Base-by-base conservation (phyloP, 2,113 vertebrate genomes). In the Aphyosemion australe region DNA sequence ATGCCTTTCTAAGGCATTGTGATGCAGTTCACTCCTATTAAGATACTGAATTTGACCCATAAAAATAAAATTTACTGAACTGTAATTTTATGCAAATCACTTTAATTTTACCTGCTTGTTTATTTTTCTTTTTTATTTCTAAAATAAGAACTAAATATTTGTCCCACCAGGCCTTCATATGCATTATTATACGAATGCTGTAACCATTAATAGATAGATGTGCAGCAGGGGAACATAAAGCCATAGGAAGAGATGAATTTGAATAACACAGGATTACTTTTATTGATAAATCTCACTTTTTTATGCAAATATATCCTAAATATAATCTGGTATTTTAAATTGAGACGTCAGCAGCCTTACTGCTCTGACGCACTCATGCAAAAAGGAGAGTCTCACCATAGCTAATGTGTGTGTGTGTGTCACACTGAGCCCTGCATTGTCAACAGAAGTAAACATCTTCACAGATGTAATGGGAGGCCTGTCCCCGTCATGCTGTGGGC, bases 361-460 rank as follows among this genome's bases (percentile, higher is more conserved):
- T 43, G 42, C 14, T 13, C 16, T 15, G 13, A n/a, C 14, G 15
- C 26, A 46, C 15, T 6, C 14, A 46, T 46, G 43, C 43, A 46
- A 5, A 16, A 46, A 5, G 43, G 43, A n/a, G 43, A n/a, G 43
- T 5, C 43, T 46, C 16, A 46, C 11, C 19, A 12, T 41, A 39
- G 19, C 34, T 63, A n/a, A 42, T 26, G 11, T n/a, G 53, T 60
- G 47, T 54, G 47, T 32, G 26, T 21, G 12, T 13, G 64, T 71
- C 72, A 45, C 56, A 53, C 51, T 65, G 43, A 55, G 45, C 58
- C 61, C 50, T 20, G 21, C 63, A 26, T 59, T 76, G 62, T 74
- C 64, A 80, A 52, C 79, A 67, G 64, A 52, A 42, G 70, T 61
- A 26, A 62, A 67, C 48, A 55, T 81, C 75, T 72, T 75, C 50